Conservation (phyloP, 2,113 vertebrate species). For the Brienomyrus brachyistius region DNA sequence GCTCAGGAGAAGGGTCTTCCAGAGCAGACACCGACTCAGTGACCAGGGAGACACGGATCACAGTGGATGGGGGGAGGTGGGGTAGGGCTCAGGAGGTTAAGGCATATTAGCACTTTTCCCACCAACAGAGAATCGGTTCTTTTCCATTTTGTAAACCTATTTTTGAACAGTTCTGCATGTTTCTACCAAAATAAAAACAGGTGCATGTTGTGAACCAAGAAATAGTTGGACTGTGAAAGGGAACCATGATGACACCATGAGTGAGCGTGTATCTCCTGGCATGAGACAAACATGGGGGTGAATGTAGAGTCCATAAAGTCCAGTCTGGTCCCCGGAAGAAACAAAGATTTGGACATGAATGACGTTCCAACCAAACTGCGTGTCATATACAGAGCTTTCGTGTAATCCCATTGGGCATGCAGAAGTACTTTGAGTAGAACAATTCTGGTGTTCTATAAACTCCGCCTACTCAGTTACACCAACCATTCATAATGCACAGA, state of each 20-base stretch:
- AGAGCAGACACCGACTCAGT: background rate
- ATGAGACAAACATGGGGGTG: background rate
- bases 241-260: background rate
- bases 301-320: background rate
- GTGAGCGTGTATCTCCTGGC: background rate
- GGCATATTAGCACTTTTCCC: background rate
- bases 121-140: background rate
- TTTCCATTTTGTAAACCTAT: background rate
- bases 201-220: background rate
- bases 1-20: background rate
- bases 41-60: background rate
- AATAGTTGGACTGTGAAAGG: background rate
- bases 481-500: background rate
- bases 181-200: background rate
- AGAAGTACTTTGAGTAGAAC: background rate
- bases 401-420: background rate
- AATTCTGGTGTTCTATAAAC: background rate
- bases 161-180: background rate
- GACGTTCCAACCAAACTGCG: background rate
- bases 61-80: background rate
- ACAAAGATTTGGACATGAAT: background rate
- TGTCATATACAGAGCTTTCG: background rate
- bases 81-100: background rate
- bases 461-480: background rate
- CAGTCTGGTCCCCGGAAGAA: background rate